Conservation (phyloP, 2,113 vertebrate species). For the Carlito syrichta region DNA sequence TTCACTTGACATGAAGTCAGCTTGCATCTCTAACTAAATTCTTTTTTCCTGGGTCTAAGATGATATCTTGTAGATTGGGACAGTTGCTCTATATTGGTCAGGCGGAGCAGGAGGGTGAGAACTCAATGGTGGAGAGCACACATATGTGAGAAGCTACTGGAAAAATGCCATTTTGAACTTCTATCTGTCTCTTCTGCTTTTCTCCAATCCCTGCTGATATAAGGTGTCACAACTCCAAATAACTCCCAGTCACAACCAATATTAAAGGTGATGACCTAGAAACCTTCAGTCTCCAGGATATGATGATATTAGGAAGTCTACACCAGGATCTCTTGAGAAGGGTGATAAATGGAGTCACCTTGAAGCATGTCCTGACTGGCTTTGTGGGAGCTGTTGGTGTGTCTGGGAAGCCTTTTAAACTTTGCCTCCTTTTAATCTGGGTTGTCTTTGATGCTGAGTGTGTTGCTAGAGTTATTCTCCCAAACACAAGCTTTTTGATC, state of each 20-base stretch:
- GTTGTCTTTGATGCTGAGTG: constrained; percentile 11
- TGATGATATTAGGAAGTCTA: neutral
- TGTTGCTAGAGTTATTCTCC: constrained; percentile 28
- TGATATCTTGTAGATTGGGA: neutral
- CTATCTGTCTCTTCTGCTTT: neutral
- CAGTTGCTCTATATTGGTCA: neutral
- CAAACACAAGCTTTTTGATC: neutral
- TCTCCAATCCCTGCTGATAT: neutral
- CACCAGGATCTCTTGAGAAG: neutral
- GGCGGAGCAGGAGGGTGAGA: neutral
- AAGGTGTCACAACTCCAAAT: constrained; percentile 14
- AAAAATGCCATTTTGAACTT: neutral
- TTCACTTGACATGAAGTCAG: neutral
- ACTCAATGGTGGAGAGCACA: neutral
- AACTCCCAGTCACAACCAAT: constrained; percentile 4
- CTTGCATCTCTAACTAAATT: neutral
- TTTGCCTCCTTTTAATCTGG: neutral
- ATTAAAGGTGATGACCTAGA: constrained; percentile 33
- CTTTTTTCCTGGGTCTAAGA: neutral
- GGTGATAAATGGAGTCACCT: constrained; percentile 2
- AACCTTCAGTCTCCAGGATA: neutral
- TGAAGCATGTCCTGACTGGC: neutral
- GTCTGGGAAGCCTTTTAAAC: constrained; percentile 6
- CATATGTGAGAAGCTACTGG: neutral
- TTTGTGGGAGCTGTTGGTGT: neutral